Evolutionary conservation across 2,797 vertebrate species (phyloP).

Genomic region (Melanogrammus aeglefinus): DNA sequence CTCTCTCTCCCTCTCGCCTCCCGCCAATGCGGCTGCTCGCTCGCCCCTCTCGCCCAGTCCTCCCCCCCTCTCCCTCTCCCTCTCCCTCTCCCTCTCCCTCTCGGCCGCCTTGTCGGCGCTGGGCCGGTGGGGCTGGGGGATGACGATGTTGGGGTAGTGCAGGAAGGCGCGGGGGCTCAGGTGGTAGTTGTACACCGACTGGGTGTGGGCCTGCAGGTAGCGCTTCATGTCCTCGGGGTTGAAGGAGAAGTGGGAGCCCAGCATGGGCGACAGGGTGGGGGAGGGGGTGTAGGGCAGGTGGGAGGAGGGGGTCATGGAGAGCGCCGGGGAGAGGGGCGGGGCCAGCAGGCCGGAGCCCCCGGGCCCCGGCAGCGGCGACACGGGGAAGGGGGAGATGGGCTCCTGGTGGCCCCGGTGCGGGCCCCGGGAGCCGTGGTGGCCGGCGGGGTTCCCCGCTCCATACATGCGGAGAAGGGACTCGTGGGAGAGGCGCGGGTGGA

Average conservation of each 20-base stretch:
- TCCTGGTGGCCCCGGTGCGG: slow-evolving; percentile 81
- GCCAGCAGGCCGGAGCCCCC: slow-evolving; percentile 72
- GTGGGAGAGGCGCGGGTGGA: slow-evolving; percentile 80
- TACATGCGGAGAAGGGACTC: slow-evolving; percentile 86
- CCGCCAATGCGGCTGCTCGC: slow-evolving; percentile 33
- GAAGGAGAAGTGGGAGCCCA: slow-evolving; percentile 90
- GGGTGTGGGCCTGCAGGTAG: slow-evolving; percentile 91
- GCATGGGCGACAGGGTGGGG: slow-evolving; percentile 86
- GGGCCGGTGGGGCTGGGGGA: slow-evolving; percentile 84
- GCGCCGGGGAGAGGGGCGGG: slow-evolving; percentile 84
- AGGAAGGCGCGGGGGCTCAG: slow-evolving; percentile 90
- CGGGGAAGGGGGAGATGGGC: slow-evolving; percentile 86
- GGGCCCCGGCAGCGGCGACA: slow-evolving; percentile 82
- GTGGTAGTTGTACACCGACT: slow-evolving; percentile 92
- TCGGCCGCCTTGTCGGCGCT: slow-evolving; percentile 53
- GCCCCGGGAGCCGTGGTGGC: slow-evolving; percentile 68
- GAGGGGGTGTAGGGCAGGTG: slow-evolving; percentile 89
- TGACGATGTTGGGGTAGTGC: slow-evolving; percentile 86
- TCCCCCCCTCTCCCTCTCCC: slow-evolving; percentile 44
- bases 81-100: slow-evolving; percentile 56
- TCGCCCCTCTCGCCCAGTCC: slow-evolving; percentile 42
- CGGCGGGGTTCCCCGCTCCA: slow-evolving; percentile 63
- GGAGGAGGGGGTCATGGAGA: slow-evolving; percentile 85
- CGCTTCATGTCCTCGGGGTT: slow-evolving; percentile 93
- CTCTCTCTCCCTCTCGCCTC: slow-evolving; percentile 43